Base-by-base conservation (phyloP, 2,797 vertebrate species). In the Enteromius thamalakanensis region DNA sequence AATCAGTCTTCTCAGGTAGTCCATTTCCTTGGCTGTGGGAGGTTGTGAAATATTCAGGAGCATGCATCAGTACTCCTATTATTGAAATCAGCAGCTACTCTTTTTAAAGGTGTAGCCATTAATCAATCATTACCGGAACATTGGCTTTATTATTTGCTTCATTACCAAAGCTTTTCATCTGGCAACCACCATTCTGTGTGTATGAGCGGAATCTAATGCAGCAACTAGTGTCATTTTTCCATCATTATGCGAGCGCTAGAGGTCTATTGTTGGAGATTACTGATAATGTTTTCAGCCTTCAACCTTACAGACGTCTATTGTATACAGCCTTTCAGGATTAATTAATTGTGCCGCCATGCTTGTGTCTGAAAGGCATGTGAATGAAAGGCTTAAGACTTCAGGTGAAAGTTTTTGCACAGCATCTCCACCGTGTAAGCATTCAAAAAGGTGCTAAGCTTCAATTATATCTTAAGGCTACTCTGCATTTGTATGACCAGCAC, bases 121-220 rank as follows among this genome's bases (percentile, higher is more conserved):
- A 87, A 85, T 86, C 86, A 80, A 62, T 82, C 84, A 86, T 89
- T 87, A 82, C 78, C 51, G 81, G 81, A 80, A 82, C 85, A 65
- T 70, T 68, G 70, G 42, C 67, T 77, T 51, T 84, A 85, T 88
- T 88, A 83, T 84, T 83, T 81, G 77, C 76, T 26, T 82, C 81
- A 82, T 85, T 86, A 58, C 68, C 42, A 72, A 65, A 87, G 72
- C 72, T 77, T 69, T 72, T 78, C 68, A 78, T 81, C 83, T 80
- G 71, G 77, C 79, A 77, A 64, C 23, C 60, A 65, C 21, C 83
- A 79, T 78, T 74, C 81, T 82, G 81, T 37, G 68, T 70, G 60
- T 79, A 76, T 64, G 74, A 84, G 78, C 74, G 53, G 76, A 55
- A 49, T 74, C 26, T 76, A 64, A 64, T 76, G 62, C 83, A 60